phyloP scores from a whole-genome alignment of 2,888 invertebrate genomes.

The Dryobota labecula region DNA sequence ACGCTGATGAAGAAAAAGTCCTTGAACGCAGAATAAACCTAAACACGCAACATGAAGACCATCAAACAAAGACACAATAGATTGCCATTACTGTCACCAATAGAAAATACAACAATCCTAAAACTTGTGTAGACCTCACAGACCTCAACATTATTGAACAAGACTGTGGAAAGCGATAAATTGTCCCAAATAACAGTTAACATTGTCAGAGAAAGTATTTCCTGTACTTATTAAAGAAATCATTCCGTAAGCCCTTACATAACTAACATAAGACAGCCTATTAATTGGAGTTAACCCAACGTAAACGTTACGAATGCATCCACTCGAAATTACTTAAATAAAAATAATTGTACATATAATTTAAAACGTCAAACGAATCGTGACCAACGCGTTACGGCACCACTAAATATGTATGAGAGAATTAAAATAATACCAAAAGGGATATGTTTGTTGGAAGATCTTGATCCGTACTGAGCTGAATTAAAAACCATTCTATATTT shows the following conservation, averaged over 20 bases:
- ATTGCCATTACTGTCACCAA: background rate
- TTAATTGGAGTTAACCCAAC: constrained; percentile 62
- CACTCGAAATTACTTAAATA: constrained; percentile 61
- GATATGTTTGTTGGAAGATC: constrained; percentile 61
- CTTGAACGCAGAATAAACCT: background rate
- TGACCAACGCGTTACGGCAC: constrained; percentile 76
- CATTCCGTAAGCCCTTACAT: constrained; percentile 49
- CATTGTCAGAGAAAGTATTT: constrained; percentile 48
- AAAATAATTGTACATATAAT: constrained; percentile 70
- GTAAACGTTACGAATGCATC: constrained; percentile 49
- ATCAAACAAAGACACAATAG: background rate
- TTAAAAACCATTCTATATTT: background rate
- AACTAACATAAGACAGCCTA: constrained; percentile 54
- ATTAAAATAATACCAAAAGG: constrained; percentile 82
- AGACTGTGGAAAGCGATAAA: constrained; percentile 35
- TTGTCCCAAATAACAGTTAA: constrained; percentile 25
- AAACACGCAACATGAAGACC: background rate
- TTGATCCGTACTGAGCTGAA: constrained; percentile 40
- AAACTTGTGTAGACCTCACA: constrained; percentile 23
- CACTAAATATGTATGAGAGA: constrained; percentile 84
- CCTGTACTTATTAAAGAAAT: constrained; percentile 47
- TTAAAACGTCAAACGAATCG: constrained; percentile 74
- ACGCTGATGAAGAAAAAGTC: too few relatives aligned
- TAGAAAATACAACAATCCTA: background rate
- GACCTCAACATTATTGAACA: constrained; percentile 18